phyloP scores from a whole-genome alignment of 1,140 invertebrate species.

The Cherax quadricarinatus region DNA sequence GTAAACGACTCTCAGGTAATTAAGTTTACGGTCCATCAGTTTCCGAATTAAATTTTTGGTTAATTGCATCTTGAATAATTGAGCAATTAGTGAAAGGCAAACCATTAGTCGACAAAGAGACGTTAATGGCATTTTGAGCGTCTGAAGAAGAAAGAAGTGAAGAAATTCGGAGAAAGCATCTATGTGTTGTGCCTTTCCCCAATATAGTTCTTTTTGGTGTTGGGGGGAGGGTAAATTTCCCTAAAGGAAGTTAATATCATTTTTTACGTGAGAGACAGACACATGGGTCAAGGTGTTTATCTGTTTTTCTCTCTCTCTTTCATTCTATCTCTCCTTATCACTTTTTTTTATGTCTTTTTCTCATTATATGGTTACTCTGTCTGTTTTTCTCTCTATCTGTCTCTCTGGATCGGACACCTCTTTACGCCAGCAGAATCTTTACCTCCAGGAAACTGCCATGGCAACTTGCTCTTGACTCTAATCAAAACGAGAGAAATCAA shows the following conservation, averaged over 20 bases:
- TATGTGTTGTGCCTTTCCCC: too few species aligned
- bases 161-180: too few species aligned
- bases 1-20: background rate
- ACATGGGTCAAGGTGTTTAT: too few species aligned
- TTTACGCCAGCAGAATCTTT: too few species aligned
- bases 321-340: too few species aligned
- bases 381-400: background rate
- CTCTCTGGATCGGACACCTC: background rate
- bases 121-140: background rate
- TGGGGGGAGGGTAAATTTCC: too few species aligned
- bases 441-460: too few species aligned
- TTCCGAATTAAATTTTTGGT: constrained; percentile 5
- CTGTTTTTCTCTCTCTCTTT: background rate
- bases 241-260: too few species aligned
- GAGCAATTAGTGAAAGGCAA: constrained; percentile 17
- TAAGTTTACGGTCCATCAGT: background rate
- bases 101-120: constrained; percentile 14
- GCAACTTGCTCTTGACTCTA: too few species aligned
- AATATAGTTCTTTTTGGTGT: too few species aligned
- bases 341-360: background rate
- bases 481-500: too few species aligned
- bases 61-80: constrained; percentile 2
- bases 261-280: too few species aligned
- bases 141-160: background rate
- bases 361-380: background rate